Conservation (phyloP, 2,113 vertebrate species). For the Picathartes gymnocephalus region DNA sequence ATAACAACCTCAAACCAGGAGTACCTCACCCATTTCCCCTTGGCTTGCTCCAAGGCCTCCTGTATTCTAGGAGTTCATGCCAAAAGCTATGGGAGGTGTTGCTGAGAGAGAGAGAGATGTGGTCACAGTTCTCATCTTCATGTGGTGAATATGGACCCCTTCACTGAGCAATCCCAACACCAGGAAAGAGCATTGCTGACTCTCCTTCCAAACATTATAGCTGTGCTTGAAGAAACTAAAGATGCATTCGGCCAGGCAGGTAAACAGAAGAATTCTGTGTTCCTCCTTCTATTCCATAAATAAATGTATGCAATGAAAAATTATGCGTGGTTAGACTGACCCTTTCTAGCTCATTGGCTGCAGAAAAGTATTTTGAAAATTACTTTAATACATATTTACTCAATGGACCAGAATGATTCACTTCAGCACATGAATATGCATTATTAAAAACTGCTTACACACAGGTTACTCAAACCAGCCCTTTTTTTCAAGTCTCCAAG, state of each 20-base stretch:
- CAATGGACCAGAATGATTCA: constrained; percentile 65
- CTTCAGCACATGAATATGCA: constrained; percentile 24
- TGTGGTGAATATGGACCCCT: neutral
- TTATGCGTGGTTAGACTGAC: constrained; percentile 51
- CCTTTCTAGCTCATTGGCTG: constrained; percentile 64
- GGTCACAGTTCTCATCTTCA: neutral
- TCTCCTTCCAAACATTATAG: neutral
- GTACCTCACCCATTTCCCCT: neutral
- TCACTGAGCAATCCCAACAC: neutral
- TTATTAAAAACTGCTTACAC: constrained; percentile 62
- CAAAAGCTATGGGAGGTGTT: neutral
- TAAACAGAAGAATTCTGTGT: neutral
- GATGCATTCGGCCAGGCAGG: neutral
- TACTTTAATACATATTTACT: constrained; percentile 69
- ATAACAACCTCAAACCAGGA: neutral
- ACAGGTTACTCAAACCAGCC: constrained; percentile 28
- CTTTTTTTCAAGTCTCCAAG: neutral
- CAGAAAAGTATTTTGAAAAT: constrained; percentile 66
- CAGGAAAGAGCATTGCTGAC: neutral
- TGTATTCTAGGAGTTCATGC: neutral
- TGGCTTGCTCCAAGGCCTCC: neutral
- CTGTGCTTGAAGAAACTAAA: neutral
- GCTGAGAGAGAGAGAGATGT: neutral
- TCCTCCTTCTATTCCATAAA: constrained; percentile 52
- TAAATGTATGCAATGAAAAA: constrained; percentile 60